Conservation (phyloP, 2,797 vertebrate species). For the Phataginus tetradactyla region DNA sequence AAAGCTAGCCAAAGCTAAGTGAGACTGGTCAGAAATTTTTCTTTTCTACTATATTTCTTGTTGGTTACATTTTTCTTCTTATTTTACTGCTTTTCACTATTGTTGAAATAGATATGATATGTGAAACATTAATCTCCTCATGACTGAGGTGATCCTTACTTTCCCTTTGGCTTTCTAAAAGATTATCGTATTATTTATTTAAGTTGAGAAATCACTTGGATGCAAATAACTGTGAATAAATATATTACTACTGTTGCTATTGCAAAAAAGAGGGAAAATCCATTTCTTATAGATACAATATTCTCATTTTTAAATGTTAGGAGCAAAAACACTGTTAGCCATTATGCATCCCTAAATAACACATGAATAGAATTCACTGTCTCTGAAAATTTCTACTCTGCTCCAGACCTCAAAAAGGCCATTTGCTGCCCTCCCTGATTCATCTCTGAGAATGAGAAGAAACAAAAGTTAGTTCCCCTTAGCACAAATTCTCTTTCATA, state of each 20-base stretch:
- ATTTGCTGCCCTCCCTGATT: constrained; percentile 76
- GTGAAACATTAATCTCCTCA: constrained; percentile 32
- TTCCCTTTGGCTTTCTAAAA: constrained; percentile 35
- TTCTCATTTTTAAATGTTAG: constrained; percentile 57
- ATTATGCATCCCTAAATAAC: constrained; percentile 70
- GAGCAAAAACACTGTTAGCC: constrained; percentile 52
- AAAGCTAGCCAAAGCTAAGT: neutral
- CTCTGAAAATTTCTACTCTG: constrained; percentile 74
- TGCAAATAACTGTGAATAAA: neutral
- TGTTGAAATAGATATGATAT: neutral
- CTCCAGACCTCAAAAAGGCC: constrained; percentile 72
- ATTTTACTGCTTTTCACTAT: neutral
- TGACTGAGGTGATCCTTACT: neutral
- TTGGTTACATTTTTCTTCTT: neutral
- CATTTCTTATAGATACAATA: neutral
- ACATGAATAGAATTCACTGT: constrained; percentile 63
- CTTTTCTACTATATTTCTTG: neutral
- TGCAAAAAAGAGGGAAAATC: neutral
- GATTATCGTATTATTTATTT: constrained; percentile 34
- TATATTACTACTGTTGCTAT: neutral
- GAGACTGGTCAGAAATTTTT: neutral
- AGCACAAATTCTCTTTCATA: constrained; percentile 71
- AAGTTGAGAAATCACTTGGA: neutral
- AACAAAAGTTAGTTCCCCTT: constrained; percentile 77
- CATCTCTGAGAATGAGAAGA: constrained; percentile 75